Evolutionary conservation across 2,888 invertebrate genomes (phyloP).

Genomic region (Oxyteleia sp.): DNA sequence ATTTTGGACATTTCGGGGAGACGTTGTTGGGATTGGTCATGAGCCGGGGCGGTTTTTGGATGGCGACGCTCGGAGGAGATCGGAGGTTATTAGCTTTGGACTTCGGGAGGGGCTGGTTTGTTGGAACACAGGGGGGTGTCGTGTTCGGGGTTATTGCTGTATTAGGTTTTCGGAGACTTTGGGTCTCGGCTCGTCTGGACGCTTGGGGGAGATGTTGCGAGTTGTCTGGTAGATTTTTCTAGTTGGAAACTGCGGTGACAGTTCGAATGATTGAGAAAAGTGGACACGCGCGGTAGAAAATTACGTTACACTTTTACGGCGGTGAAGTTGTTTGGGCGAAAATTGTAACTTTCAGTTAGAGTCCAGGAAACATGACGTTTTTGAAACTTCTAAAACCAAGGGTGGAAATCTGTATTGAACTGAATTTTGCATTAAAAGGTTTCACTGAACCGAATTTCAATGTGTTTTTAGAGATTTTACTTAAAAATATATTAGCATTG

Average conservation of each 20-base stretch:
- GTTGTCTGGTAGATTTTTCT: constrained; percentile 3
- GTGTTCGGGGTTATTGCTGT: constrained; percentile 1
- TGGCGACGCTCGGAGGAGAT: constrained; percentile 5
- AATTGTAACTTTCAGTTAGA: too few relatives aligned
- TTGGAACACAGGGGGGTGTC: not conserved
- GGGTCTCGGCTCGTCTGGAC: constrained; percentile 5
- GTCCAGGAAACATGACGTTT: too few relatives aligned
- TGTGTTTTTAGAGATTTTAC: too few relatives aligned
- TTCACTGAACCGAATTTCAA: too few relatives aligned
- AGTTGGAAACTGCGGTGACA: not conserved
- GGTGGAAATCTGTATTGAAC: too few relatives aligned
- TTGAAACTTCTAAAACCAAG: too few relatives aligned
- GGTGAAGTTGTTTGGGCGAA: too few relatives aligned
- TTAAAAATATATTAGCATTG: too few relatives aligned
- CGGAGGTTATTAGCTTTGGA: not conserved
- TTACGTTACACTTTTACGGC: too few relatives aligned
- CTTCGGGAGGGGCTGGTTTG: not conserved
- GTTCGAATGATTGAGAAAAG: constrained; percentile 3
- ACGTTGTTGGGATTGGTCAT: constrained; percentile 35
- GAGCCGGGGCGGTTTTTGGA: constrained; percentile 4
- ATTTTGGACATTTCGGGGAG: constrained; percentile 25
- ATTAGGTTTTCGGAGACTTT: constrained; percentile 3
- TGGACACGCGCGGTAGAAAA: too few relatives aligned
- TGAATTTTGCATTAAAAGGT: too few relatives aligned
- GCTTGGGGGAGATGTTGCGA: constrained; percentile 2